Evolutionary conservation across 2,797 vertebrate genomes (phyloP).

Genomic region (Australoheros facetus): DNA sequence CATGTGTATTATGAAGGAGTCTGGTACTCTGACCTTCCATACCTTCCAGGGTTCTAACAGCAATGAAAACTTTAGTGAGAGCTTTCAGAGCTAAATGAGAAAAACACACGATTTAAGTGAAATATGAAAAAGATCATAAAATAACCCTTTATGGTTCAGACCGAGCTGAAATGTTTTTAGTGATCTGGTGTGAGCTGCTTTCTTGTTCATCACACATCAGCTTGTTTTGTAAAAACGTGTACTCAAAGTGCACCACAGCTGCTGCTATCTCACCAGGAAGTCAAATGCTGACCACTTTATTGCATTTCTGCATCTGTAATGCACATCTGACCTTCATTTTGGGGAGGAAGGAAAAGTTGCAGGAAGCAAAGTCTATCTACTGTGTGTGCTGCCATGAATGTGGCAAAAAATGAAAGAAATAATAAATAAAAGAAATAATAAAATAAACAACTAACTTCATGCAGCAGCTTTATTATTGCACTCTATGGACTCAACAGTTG

Average conservation of each 20-base stretch:
- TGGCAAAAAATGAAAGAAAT: neutral
- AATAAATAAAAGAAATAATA: too few relatives aligned
- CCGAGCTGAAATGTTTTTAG: neutral
- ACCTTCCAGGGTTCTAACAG: conserved; percentile 7
- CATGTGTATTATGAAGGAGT: conserved; percentile 53
- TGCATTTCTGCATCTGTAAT: too few relatives aligned
- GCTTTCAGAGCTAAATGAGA: conserved; percentile 13
- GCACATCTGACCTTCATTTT: neutral
- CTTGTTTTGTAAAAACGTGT: neutral
- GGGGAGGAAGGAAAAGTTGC: neutral
- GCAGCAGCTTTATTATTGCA: neutral
- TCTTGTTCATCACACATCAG: neutral
- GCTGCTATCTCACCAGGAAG: too few relatives aligned
- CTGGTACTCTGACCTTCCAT: conserved; percentile 41
- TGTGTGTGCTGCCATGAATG: neutral
- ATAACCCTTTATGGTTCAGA: neutral
- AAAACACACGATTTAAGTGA: neutral
- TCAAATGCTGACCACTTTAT: neutral
- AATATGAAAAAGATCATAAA: neutral
- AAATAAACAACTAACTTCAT: neutral
- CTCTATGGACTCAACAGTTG: neutral
- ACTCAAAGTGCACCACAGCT: too few relatives aligned
- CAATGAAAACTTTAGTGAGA: conserved; percentile 50
- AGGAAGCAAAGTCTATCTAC: neutral
- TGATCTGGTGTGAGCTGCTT: neutral